A percentile compares a stretch with the other conserved stretches of the same genome.
phyloP scores from a whole-genome alignment of 2,797 vertebrate genomes.

The Alauda arvensis region DNA sequence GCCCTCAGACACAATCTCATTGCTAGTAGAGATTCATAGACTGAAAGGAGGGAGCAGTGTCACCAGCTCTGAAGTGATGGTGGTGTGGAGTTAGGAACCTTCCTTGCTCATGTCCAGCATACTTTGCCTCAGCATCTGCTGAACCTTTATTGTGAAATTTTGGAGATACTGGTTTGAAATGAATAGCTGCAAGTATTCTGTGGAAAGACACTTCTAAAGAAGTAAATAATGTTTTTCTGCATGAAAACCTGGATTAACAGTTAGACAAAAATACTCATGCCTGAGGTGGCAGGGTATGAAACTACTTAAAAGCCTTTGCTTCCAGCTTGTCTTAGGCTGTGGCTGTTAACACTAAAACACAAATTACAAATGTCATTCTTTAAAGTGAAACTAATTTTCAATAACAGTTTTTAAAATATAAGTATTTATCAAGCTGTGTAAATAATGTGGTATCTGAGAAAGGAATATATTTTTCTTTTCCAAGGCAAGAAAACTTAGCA shows the following conservation, averaged over 20 bases:
- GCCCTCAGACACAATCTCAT: fast-evolving
- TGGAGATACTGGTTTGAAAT: neutral
- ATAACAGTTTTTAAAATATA: neutral
- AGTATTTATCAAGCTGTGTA: neutral
- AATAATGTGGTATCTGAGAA: neutral
- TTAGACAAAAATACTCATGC: neutral
- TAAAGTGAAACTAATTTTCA: neutral
- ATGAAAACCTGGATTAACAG: neutral
- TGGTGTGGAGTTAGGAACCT: neutral
- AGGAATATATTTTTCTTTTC: neutral
- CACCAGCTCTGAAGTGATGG: neutral
- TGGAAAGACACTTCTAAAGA: neutral
- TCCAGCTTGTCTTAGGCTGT: neutral
- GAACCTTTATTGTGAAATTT: neutral
- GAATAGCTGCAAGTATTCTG: neutral
- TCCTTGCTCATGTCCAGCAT: neutral
- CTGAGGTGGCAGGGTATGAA: neutral
- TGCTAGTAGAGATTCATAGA: neutral
- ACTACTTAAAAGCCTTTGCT: neutral
- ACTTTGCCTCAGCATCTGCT: neutral
- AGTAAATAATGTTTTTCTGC: neutral
- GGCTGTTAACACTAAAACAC: neutral
- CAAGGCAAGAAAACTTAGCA: neutral
- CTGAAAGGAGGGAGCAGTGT: neutral
- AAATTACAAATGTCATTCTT: neutral